Evolutionary conservation across 2,888 invertebrate genomes (phyloP), one percentile per base, ranked within the genome.

Genomic region (Bellardia bayeri): DNA sequence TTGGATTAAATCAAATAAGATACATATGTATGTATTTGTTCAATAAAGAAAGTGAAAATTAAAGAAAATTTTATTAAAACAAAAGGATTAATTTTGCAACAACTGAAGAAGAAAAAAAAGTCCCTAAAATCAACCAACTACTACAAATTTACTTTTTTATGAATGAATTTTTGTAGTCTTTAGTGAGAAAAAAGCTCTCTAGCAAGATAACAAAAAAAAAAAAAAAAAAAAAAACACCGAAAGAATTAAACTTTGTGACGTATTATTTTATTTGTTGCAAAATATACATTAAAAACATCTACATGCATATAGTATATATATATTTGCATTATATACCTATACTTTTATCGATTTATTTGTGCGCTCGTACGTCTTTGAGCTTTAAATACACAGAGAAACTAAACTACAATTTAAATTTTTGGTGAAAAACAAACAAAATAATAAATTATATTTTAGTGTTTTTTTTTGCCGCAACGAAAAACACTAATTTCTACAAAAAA

Each of bases 271-370:
- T 54, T 68, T 45, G 30, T 23, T 63, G 80, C 69, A 81, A 75
- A 74, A 75, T 74, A 72, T 11, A 85, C 16, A 69, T 63, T 42
- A 71, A 80, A 69, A 71, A 76, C 11, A 58, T 56, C 37, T 51
- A 49, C 33, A 66, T 23, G 49, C 23, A 82, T 56, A 64, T 64
- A n/a, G 69, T 49, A 42, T 45, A 58, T 42, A 74, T 8, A 42
- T 49, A 23, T 83, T 78, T 66, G 49, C 49, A 76, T 83, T 83
- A 64, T 42, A 14, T 16, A 54, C 4, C 74, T 74, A 75, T 63
- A 80, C 80, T 69, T 64, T 85, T 85, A 85, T 85, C 69, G 85
- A 85, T 85, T 85, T 71, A 37, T 64, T 69, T 37, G 33, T 61
- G 42, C 7, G 72, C 79, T 79, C 49, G 51, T 79, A 84, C 58